Evolutionary conservation across 1,140 invertebrate genomes (phyloP).

Genomic region (Formica exsecta): DNA sequence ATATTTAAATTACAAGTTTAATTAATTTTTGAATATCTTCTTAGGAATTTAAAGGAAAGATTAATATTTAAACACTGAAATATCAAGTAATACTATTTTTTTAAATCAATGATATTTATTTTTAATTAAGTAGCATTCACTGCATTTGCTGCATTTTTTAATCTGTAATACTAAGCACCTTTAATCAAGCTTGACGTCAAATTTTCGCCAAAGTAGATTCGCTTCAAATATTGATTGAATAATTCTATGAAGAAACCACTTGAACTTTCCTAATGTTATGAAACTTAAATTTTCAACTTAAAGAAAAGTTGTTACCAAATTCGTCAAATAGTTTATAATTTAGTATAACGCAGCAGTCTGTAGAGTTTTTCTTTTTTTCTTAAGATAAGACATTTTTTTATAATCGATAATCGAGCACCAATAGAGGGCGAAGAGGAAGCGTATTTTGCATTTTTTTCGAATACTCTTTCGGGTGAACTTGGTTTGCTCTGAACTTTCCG

Average conservation of each 20-base stretch:
- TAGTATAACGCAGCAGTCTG: background rate
- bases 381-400: background rate
- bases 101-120: background rate
- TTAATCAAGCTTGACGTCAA: constrained; percentile 1
- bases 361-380: background rate
- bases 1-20: background rate
- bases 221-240: background rate
- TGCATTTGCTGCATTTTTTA: background rate
- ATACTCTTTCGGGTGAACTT: constrained; percentile 17
- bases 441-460: background rate
- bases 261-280: background rate
- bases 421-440: background rate
- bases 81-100: background rate
- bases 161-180: background rate
- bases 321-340: constrained; percentile 13
- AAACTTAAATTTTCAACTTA: background rate
- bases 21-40: background rate
- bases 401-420: background rate
- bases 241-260: background rate
- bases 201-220: background rate
- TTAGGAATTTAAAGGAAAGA: background rate
- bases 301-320: constrained; percentile 9
- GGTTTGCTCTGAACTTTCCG: constrained; percentile 25
- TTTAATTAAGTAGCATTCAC: background rate
- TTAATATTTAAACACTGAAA: background rate